Conservation (phyloP, 2,888 invertebrate species). For the Apodemia duryi region DNA sequence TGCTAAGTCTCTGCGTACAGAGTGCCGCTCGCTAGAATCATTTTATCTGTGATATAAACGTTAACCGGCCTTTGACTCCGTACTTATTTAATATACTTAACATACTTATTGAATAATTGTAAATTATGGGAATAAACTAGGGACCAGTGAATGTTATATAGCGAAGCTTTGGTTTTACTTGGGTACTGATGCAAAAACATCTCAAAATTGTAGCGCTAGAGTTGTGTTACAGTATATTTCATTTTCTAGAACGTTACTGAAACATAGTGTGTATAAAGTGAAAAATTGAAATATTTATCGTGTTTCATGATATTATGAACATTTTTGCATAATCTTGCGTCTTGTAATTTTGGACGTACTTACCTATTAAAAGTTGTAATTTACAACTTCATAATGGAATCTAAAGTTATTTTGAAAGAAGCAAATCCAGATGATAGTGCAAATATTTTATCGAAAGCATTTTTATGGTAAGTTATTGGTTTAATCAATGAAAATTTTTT, state of each 20-base stretch:
- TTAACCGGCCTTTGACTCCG: constrained; percentile 20
- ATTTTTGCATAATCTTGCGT: neutral
- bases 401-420: constrained; percentile 79
- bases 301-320: neutral
- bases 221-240: neutral
- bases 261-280: neutral
- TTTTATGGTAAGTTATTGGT: constrained; percentile 80
- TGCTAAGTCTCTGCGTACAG: constrained; percentile 17
- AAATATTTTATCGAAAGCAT: constrained; percentile 78
- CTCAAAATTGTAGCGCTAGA: neutral
- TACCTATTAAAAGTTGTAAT: too few relatives aligned
- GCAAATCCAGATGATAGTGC: constrained; percentile 81
- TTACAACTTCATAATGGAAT: constrained; percentile 82
- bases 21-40: constrained; percentile 18
- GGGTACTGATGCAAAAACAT: neutral
- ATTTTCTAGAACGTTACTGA: neutral
- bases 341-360: neutral
- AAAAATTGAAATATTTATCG: neutral
- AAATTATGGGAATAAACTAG: neutral
- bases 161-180: neutral
- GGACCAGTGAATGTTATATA: neutral
- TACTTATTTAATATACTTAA: constrained; percentile 18
- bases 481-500: neutral
- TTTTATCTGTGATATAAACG: constrained; percentile 27
- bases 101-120: neutral